These are phyloP conservation scores for Desmophyllum pertusum DNA, from an alignment of 92 coral and sea anemone species.

Conservation along the genomic window DNA sequence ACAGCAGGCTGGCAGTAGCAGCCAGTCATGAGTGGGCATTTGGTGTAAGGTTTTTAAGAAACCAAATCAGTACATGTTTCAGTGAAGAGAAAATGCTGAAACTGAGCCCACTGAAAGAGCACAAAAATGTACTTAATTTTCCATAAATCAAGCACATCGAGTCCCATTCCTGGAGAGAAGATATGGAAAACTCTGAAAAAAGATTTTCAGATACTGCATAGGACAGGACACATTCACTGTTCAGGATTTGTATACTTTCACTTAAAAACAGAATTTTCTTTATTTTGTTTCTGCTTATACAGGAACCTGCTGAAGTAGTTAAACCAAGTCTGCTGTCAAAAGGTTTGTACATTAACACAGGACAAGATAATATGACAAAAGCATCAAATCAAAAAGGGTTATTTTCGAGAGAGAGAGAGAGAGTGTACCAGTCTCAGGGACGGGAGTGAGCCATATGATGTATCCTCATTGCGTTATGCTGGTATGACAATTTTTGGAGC, in stretches of 20 bases:
- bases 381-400: no score
- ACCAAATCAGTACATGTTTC: neutral
- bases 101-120: no score
- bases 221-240: neutral
- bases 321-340: slow-evolving; percentile 92
- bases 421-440: no score
- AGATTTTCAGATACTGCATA: neutral
- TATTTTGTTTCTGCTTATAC: neutral
- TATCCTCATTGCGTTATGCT: no score
- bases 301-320: slow-evolving; percentile 50
- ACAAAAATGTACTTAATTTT: no score
- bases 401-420: no score
- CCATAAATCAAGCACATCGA: no score
- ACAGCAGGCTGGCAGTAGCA: neutral
- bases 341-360: slow-evolving; percentile 59
- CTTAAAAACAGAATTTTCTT: neutral
- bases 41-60: neutral
- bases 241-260: neutral
- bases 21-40: neutral
- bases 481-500: no score
- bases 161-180: neutral
- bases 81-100: no score
- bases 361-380: neutral
- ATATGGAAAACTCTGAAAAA: neutral
- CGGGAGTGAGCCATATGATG: no score